These are phyloP conservation scores for Diaperis boleti DNA, from an alignment of 2,888 invertebrate species.

Conservation along the genomic window DNA sequence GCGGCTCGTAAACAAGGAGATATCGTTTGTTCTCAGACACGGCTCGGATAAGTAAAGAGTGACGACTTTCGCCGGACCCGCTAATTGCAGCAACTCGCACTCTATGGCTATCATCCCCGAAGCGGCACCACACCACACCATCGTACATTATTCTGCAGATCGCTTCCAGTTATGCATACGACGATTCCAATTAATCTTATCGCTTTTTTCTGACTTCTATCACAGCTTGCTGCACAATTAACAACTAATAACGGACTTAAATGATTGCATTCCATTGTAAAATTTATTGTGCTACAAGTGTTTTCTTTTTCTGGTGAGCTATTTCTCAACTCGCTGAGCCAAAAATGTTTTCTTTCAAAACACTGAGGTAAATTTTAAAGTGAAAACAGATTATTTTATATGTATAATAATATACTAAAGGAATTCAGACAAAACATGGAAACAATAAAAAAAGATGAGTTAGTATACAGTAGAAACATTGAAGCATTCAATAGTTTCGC, in stretches of 20 bases:
- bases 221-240: constrained; percentile 7
- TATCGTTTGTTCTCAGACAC: constrained; percentile 54
- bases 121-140: constrained; percentile 22
- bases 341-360: no score
- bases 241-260: background rate
- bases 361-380: no score
- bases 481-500: no score
- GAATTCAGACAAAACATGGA: no score
- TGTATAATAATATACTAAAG: no score
- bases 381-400: no score
- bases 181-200: constrained; percentile 27
- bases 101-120: constrained; percentile 48
- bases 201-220: constrained; percentile 11
- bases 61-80: constrained; percentile 43
- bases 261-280: background rate
- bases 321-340: no score
- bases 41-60: constrained; percentile 53
- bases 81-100: constrained; percentile 50
- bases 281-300: no score
- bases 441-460: no score
- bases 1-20: constrained; percentile 54
- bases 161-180: constrained; percentile 35
- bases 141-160: constrained; percentile 21
- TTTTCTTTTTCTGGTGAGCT: no score
- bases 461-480: no score